phyloP scores from a whole-genome alignment of 2,797 vertebrate species.

The Phalloptychus januarius region DNA sequence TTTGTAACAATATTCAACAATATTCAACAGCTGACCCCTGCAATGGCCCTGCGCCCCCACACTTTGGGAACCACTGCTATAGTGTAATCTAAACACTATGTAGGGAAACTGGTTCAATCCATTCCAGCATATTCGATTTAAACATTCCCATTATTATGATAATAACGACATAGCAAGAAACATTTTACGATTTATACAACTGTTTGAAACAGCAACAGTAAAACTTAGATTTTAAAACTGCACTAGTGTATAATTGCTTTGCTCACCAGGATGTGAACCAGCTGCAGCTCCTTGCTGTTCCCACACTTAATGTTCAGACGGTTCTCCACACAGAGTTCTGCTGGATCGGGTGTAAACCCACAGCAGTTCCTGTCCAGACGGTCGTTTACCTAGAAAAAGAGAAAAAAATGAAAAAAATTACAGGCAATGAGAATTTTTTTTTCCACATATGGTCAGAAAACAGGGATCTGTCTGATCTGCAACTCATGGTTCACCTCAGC shows the following conservation, averaged over 20 bases:
- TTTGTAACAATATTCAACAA: no score
- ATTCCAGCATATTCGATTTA: background rate
- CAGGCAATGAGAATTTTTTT: background rate
- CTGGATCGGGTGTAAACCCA: conserved; percentile 87
- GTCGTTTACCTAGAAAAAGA: conserved; percentile 86
- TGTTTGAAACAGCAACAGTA: background rate
- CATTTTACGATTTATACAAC: background rate
- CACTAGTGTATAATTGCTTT: background rate
- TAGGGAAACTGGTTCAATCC: background rate
- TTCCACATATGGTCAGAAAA: background rate
- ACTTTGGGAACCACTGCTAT: no score
- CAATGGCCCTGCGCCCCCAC: no score
- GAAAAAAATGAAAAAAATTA: background rate
- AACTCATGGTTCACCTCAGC: background rate
- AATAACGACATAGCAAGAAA: background rate
- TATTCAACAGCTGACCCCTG: no score
- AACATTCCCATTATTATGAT: background rate
- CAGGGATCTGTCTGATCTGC: background rate
- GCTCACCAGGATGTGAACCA: conserved; percentile 94
- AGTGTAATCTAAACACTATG: no score
- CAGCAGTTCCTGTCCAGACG: conserved; percentile 95
- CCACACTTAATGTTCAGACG: conserved; percentile 86
- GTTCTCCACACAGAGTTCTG: conserved; percentile 90
- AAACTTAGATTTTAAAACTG: background rate
- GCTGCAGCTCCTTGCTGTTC: conserved; percentile 81